Conservation (phyloP, 2,797 vertebrate genomes). For the Helostoma temminkii region DNA sequence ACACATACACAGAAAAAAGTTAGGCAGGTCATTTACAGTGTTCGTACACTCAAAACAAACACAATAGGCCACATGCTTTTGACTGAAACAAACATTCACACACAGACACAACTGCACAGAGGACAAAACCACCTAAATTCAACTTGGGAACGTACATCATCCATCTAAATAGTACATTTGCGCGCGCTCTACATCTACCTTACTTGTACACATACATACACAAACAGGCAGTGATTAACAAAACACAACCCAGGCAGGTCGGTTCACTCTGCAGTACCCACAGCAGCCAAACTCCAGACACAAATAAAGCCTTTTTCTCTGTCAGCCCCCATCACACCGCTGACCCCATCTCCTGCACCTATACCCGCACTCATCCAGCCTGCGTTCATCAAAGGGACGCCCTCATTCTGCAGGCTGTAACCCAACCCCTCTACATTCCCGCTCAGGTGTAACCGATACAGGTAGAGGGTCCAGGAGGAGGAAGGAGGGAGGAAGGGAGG, state of each 20-base stretch:
- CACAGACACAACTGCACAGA: neutral
- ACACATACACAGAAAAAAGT: conserved; percentile 39
- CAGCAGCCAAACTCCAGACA: conserved; percentile 68
- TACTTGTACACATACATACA: conserved; percentile 35
- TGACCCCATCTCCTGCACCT: conserved; percentile 63
- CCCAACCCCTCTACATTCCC: conserved; percentile 67
- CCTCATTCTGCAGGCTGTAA: conserved; percentile 80
- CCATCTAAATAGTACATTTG: conserved; percentile 7
- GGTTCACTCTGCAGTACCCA: conserved; percentile 50
- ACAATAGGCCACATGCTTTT: conserved; percentile 14
- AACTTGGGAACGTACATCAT: conserved; percentile 20
- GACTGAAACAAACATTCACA: conserved; percentile 37
- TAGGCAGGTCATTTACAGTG: conserved; percentile 43
- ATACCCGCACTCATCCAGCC: conserved; percentile 57
- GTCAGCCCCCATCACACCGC: conserved; percentile 71
- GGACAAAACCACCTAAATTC: conserved; percentile 14
- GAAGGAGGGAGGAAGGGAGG: conserved; percentile 10
- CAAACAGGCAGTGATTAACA: conserved; percentile 48
- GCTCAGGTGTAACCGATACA: conserved; percentile 88
- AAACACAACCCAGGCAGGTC: conserved; percentile 57
- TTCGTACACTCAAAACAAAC: conserved; percentile 30
- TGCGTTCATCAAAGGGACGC: conserved; percentile 78
- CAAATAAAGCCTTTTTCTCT: conserved; percentile 79
- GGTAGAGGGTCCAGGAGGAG: conserved; percentile 71
- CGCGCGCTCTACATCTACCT: conserved; percentile 11